These are phyloP conservation scores for Pseudochirops cupreus DNA, from an alignment of 2,797 vertebrate species.

Conservation along the genomic window DNA sequence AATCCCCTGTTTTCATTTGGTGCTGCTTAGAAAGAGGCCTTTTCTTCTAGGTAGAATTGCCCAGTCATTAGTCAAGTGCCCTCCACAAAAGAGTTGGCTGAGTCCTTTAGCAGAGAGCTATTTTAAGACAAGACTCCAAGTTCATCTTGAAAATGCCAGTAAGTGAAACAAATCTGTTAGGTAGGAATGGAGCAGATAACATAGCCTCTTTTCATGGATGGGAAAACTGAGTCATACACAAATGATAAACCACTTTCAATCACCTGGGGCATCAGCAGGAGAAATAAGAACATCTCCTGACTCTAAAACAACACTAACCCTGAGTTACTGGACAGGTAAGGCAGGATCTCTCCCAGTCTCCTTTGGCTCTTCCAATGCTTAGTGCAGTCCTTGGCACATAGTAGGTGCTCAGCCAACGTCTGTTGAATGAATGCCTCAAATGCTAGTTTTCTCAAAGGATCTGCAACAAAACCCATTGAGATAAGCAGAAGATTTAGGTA, in stretches of 20 bases:
- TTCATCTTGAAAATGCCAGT: slow-evolving; percentile 51
- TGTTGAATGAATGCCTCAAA: not conserved
- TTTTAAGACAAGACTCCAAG: slow-evolving; percentile 69
- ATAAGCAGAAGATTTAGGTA: not conserved
- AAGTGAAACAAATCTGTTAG: slow-evolving; percentile 51
- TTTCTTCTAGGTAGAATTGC: not conserved
- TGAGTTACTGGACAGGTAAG: not conserved
- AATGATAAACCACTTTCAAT: not conserved
- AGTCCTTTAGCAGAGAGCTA: slow-evolving; percentile 58
- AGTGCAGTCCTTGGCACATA: not conserved
- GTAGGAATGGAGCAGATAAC: not conserved
- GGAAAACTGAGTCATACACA: not conserved
- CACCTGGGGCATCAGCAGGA: too few species aligned
- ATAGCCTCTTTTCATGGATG: not conserved
- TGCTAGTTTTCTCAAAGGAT: not conserved
- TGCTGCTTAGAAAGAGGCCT: not conserved
- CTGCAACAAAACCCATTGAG: not conserved
- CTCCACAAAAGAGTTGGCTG: slow-evolving; percentile 41
- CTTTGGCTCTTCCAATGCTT: not conserved
- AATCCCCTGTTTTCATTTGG: not conserved
- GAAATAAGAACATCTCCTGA: not conserved
- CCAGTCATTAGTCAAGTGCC: slow-evolving; percentile 47
- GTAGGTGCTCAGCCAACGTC: not conserved
- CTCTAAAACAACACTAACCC: not conserved
- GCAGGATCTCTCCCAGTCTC: not conserved